phyloP scores from a whole-genome alignment of 2,113 vertebrate genomes.

The Malurus cyaneus region DNA sequence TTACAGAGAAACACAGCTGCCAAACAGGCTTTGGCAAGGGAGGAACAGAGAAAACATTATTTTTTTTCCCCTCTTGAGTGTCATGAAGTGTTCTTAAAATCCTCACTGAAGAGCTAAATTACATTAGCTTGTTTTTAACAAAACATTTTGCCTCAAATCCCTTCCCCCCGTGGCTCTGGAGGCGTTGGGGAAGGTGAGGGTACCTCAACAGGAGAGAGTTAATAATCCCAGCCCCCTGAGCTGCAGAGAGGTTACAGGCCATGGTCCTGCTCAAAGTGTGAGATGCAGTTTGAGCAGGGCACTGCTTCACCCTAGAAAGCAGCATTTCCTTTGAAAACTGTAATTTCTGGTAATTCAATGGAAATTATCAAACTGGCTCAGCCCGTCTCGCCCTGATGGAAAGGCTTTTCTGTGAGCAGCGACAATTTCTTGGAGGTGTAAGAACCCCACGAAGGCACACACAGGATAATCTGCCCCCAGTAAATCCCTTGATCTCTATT shows the following conservation, averaged over 20 bases:
- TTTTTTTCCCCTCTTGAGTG: neutral
- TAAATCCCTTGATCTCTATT: constrained; percentile 65
- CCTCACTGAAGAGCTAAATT: constrained; percentile 13
- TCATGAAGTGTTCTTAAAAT: constrained; percentile 25
- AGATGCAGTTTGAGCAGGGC: neutral
- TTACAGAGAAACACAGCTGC: constrained; percentile 12
- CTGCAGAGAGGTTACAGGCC: neutral
- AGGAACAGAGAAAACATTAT: constrained; percentile 2
- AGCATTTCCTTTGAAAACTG: constrained; percentile 30
- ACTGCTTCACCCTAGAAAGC: constrained; percentile 27
- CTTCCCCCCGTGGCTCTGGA: neutral
- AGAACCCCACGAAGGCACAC: constrained; percentile 57
- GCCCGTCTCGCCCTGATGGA: constrained; percentile 20
- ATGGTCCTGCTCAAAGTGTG: neutral
- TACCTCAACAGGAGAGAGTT: neutral
- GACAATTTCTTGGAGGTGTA: constrained; percentile 56
- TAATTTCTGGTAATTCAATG: constrained; percentile 62
- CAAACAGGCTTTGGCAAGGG: constrained; percentile 20
- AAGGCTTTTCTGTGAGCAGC: constrained; percentile 56
- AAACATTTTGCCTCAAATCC: neutral
- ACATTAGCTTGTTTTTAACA: neutral
- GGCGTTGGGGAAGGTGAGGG: neutral
- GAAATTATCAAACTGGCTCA: constrained; percentile 55
- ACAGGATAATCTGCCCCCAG: constrained; percentile 57
- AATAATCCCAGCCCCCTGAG: neutral